phyloP scores from a whole-genome alignment of 2,113 vertebrate species.

The Mormoops blainvillei region DNA sequence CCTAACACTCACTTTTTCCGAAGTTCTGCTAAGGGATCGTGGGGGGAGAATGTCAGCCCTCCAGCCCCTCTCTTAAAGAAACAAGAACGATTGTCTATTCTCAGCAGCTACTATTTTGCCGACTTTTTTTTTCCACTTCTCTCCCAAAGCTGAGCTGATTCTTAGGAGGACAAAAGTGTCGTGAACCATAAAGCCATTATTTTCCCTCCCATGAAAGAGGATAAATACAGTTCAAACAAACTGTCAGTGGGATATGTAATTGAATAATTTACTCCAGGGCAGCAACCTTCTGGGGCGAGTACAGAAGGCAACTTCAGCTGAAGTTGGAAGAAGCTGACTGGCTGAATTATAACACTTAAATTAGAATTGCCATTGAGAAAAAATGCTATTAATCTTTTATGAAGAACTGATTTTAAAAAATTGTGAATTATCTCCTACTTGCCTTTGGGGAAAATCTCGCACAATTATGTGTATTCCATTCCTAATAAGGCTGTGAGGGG shows the following conservation, averaged over 20 bases:
- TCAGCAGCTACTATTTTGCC: not conserved
- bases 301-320: not conserved
- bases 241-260: conserved; percentile 46
- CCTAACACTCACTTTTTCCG: not conserved
- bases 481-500: not conserved
- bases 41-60: not conserved
- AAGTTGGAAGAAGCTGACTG: not conserved
- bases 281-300: not conserved
- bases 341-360: not conserved
- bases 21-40: not conserved
- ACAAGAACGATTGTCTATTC: not conserved
- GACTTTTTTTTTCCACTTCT: not conserved
- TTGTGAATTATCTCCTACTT: not conserved
- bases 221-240: conserved; percentile 57
- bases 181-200: conserved; percentile 41
- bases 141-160: conserved; percentile 28
- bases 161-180: conserved; percentile 45
- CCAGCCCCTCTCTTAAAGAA: not conserved
- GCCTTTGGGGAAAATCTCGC: conserved; percentile 3
- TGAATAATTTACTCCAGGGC: conserved; percentile 43
- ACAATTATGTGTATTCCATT: not conserved
- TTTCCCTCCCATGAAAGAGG: conserved; percentile 39
- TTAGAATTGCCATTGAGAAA: not conserved
- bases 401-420: not conserved
- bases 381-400: not conserved